phyloP scores from a whole-genome alignment of 2,113 vertebrate genomes.

The Pelecanus crispus region DNA sequence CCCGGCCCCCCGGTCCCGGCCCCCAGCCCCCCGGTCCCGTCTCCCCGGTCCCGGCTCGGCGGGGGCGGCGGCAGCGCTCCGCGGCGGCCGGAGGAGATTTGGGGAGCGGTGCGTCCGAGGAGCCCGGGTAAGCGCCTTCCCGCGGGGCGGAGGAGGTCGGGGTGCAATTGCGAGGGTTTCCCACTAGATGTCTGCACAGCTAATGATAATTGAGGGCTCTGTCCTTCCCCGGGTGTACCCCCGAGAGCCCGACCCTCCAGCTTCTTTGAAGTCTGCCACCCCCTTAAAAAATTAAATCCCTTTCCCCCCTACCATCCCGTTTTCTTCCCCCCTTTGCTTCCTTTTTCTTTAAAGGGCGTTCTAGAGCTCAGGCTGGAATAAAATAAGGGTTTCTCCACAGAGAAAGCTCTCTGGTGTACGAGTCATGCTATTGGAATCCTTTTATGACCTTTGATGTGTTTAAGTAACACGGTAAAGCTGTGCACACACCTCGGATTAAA shows the following conservation, averaged over 20 bases:
- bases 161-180: slow-evolving; percentile 69
- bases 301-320: background rate
- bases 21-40: background rate
- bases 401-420: background rate
- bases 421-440: slow-evolving; percentile 67
- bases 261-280: background rate
- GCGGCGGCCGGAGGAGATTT: background rate
- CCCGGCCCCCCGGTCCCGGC: no score
- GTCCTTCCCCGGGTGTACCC: background rate
- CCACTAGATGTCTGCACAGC: slow-evolving; percentile 82
- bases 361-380: slow-evolving; percentile 33
- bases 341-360: background rate
- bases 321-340: background rate
- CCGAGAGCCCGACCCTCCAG: background rate
- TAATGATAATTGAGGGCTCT: slow-evolving; percentile 39
- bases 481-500: slow-evolving; percentile 78
- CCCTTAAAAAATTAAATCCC: background rate
- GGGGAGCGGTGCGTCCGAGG: background rate
- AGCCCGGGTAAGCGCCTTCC: background rate
- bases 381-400: slow-evolving; percentile 26
- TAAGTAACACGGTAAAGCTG: slow-evolving; percentile 71
- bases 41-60: background rate
- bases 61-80: background rate
- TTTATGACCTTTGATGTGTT: slow-evolving; percentile 75
- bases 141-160: background rate